phyloP scores from a whole-genome alignment of 2,888 invertebrate species.

The Lycocerus yunnanus region DNA sequence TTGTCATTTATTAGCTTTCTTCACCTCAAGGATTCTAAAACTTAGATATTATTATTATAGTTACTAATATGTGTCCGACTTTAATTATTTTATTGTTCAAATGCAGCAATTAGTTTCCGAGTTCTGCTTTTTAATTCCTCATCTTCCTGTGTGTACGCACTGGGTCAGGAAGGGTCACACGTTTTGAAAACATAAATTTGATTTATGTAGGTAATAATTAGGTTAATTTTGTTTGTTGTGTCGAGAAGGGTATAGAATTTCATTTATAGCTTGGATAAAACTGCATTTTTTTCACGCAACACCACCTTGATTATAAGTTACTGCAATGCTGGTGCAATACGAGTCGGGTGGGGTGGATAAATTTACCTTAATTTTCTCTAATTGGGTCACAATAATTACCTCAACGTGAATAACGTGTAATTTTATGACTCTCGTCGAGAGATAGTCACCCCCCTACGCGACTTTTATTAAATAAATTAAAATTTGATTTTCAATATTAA shows the following conservation, averaged over 20 bases:
- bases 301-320: constrained; percentile 12
- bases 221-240: constrained; percentile 12
- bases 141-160: not conserved
- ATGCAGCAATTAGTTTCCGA: not conserved
- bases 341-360: not conserved
- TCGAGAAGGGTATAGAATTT: constrained; percentile 6
- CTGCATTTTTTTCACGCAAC: constrained; percentile 19
- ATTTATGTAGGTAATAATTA: constrained; percentile 4
- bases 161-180: not conserved
- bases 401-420: constrained; percentile 2
- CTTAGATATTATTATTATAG: too few species aligned
- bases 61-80: not conserved
- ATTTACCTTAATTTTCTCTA: constrained; percentile 14
- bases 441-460: not conserved
- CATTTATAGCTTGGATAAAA: constrained; percentile 8
- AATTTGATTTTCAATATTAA: not conserved
- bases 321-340: constrained; percentile 12
- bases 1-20: not conserved
- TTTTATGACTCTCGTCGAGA: not conserved
- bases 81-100: not conserved
- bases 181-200: constrained; percentile 1
- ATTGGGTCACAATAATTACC: constrained; percentile 13
- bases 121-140: not conserved
- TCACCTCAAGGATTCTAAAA: not conserved
- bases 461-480: not conserved